Evolutionary conservation across 2,888 invertebrate species (phyloP).

Genomic region (Drosophila peninsularis): DNA sequence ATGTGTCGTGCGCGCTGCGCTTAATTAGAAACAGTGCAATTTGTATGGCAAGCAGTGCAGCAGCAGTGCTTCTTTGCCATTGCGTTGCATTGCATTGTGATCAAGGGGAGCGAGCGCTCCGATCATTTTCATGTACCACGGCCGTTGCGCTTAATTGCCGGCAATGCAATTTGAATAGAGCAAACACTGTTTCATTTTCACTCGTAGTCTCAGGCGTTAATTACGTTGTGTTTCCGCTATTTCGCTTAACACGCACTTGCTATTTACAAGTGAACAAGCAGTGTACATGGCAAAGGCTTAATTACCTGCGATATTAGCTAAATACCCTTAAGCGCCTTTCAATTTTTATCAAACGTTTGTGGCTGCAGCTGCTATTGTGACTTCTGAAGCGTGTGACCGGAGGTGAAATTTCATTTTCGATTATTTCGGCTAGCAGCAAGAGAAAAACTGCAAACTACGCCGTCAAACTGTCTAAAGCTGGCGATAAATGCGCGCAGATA

Average conservation of each 20-base stretch:
- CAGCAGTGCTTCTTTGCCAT: not conserved
- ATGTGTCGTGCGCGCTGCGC: not conserved
- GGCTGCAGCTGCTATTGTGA: conserved; percentile 45
- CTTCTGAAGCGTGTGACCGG: conserved; percentile 76
- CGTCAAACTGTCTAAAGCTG: conserved; percentile 54
- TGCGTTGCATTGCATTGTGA: not conserved
- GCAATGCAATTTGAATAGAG: conserved; percentile 5
- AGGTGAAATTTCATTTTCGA: conserved; percentile 74
- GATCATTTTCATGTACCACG: conserved; percentile 12
- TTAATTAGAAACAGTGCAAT: conserved; percentile 13
- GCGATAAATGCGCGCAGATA: conserved; percentile 76
- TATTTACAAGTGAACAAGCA: not conserved
- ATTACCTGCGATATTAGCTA: conserved; percentile 33
- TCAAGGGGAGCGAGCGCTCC: not conserved
- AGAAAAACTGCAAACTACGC: conserved; percentile 10
- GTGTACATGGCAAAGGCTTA: conserved; percentile 16
- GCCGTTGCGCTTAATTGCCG: conserved; percentile 9
- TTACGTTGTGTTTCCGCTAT: not conserved
- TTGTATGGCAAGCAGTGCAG: not conserved
- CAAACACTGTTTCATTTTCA: conserved; percentile 24
- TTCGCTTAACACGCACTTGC: conserved; percentile 2
- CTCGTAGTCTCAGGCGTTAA: conserved; percentile 3
- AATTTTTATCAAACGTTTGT: conserved; percentile 22
- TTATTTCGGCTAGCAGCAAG: conserved; percentile 45
- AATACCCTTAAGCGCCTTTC: conserved; percentile 42